Evolutionary conservation across 2,797 vertebrate species (phyloP).

Genomic region (Geotria australis): DNA sequence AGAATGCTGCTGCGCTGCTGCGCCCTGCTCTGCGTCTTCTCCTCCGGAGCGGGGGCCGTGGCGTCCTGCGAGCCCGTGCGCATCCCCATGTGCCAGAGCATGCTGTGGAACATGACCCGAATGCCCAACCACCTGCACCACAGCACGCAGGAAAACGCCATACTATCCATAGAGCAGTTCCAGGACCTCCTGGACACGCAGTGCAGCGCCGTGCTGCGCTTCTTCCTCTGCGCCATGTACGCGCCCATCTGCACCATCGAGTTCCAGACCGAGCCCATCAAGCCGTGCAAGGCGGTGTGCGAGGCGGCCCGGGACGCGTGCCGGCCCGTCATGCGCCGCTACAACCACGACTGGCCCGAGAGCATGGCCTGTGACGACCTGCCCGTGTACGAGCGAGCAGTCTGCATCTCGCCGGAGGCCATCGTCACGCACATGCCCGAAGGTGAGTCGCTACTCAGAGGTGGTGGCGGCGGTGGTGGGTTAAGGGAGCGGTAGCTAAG

Average conservation of each 20-base stretch:
- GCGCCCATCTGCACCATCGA: slow-evolving; percentile 93
- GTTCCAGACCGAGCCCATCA: slow-evolving; percentile 92
- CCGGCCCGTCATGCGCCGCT: slow-evolving; percentile 61
- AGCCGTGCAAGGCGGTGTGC: slow-evolving; percentile 79
- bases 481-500: no score
- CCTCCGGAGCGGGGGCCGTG: slow-evolving; percentile 11
- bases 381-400: slow-evolving; percentile 71
- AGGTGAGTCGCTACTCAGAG: slow-evolving; percentile 13
- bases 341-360: slow-evolving; percentile 79
- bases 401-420: slow-evolving; percentile 89
- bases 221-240: slow-evolving; percentile 95
- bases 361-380: slow-evolving; percentile 67
- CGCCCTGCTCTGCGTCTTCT: slow-evolving; percentile 2
- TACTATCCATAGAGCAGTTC: slow-evolving; percentile 91
- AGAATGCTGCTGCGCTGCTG: slow-evolving; percentile 1
- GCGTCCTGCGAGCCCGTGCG: slow-evolving; percentile 54
- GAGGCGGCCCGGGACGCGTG: slow-evolving; percentile 60
- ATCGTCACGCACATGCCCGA: slow-evolving; percentile 59
- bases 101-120: slow-evolving; percentile 98
- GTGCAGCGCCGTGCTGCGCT: slow-evolving; percentile 65
- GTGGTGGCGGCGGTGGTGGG: no score
- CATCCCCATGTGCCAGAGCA: slow-evolving; percentile 54
- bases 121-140: slow-evolving; percentile 99
- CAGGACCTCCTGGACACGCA: slow-evolving; percentile 55
- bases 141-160: slow-evolving; percentile 93